Evolutionary conservation across 2,888 invertebrate genomes (phyloP), one percentile per base, ranked within the genome.

Genomic region (Xestia c-nigrum): DNA sequence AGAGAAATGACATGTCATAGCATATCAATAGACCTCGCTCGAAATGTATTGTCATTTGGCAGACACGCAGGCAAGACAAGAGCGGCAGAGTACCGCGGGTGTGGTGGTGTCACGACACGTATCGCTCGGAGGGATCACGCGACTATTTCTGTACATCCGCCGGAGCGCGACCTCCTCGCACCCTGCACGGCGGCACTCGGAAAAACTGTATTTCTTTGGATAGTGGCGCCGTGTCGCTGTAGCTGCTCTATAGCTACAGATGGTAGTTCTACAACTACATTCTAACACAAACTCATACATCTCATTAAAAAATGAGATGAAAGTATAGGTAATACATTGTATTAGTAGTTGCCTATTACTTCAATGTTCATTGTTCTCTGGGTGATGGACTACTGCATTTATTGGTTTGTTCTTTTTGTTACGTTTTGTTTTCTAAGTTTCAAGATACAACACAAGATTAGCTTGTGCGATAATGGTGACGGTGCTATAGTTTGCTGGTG

Each of bases 61-160:
- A 14, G 71, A 38, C 38, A 1, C 3, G 38, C 38, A 63, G 76
- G 31, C 10, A 16, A 52, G 77, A 55, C 21, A 16, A 38, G 52
- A 16, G 64, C 6, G 57, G 55, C 43, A 10, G 12, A 46, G 61
- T 12, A 12, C 7, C 4, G 74, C 63, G 19, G 3, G 21, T 47
- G 24, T 24, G 46, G 31, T 24, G 0, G 21, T 55, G 38, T 16
- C 57, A 40, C 46, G 12, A 47, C 24, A 7, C 24, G 40, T 57
- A n/a, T 46, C 14, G 47, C 38, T 24, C 52, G 43, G 38, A 24
- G 55, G 40, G 59, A 59, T 31, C 52, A 52, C 70, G 78, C 71
- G 69, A 72, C 80, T 90, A 90, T 90, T 89, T 90, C 61, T 83
- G 87, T 85, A 85, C 88, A 87, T 89, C 87, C 86, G 87, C 73